phyloP scores from a whole-genome alignment of 2,888 invertebrate genomes.

The Escarpia spicata region DNA sequence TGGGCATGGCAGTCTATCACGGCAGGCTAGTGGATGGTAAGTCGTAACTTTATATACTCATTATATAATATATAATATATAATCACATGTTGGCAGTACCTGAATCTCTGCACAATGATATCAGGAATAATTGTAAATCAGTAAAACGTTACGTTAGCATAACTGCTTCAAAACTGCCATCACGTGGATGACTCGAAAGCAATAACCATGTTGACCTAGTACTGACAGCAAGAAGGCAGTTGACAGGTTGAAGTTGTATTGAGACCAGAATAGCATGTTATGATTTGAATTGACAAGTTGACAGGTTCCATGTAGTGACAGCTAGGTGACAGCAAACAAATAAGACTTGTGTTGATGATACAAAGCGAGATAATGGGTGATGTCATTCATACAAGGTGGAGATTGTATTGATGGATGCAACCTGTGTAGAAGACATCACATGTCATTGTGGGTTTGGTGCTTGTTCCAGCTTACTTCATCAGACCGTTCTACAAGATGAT shows the following conservation, averaged over 20 bases:
- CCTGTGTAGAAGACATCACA: background rate
- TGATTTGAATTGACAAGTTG: background rate
- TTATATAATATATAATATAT: too few relatives aligned
- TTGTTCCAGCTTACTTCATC: constrained; percentile 91
- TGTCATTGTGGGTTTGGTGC: background rate
- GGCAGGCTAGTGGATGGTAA: constrained; percentile 95
- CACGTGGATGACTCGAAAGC: too few relatives aligned
- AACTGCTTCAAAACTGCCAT: too few relatives aligned
- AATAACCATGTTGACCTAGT: background rate
- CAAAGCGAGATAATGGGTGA: background rate
- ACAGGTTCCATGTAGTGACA: background rate
- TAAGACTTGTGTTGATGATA: background rate
- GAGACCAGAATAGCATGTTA: background rate
- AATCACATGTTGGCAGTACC: too few relatives aligned
- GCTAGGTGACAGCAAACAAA: background rate
- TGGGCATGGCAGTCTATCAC: constrained; percentile 99
- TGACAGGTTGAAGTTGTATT: background rate
- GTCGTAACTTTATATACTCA: background rate
- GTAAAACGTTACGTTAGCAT: too few relatives aligned
- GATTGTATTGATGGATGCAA: background rate
- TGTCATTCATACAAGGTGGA: background rate
- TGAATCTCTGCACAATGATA: too few relatives aligned
- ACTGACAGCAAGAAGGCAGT: background rate
- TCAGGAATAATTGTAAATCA: too few relatives aligned
- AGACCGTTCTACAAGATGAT: constrained; percentile 99